Percentiles rank a stretch among this genome's conserved stretches.
These are phyloP conservation scores for Avahi laniger DNA, from an alignment of 2,797 vertebrate genomes.

Conservation along the genomic window DNA sequence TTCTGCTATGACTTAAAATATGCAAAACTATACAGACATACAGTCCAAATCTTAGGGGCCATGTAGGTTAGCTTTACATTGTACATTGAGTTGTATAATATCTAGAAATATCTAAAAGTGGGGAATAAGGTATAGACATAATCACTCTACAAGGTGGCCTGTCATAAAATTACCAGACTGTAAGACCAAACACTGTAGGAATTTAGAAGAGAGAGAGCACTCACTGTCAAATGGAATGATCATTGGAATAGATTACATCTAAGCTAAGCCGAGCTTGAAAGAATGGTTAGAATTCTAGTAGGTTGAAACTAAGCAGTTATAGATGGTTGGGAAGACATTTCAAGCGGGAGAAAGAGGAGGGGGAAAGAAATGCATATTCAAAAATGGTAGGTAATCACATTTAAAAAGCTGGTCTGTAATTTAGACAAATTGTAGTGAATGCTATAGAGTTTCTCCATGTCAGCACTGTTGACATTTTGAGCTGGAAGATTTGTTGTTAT, in stretches of 20 bases:
- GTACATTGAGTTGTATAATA: not conserved
- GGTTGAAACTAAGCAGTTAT: not conserved
- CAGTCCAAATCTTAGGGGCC: not conserved
- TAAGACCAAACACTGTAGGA: not conserved
- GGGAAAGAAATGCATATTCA: not conserved
- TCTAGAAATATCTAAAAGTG: slow-evolving; percentile 1
- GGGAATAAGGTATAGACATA: not conserved
- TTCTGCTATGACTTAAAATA: slow-evolving; percentile 21
- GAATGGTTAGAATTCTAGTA: not conserved
- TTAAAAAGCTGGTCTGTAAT: not conserved
- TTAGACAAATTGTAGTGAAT: not conserved
- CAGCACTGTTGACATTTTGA: not conserved
- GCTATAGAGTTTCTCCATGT: not conserved
- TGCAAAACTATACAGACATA: not conserved
- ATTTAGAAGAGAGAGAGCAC: not conserved
- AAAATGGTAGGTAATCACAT: not conserved
- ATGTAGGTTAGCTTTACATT: not conserved
- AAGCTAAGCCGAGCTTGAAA: not conserved
- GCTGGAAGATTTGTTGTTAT: not conserved
- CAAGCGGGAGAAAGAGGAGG: not conserved
- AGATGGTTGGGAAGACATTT: not conserved
- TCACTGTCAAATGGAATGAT: not conserved
- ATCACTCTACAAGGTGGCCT: not conserved
- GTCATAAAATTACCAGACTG: not conserved
- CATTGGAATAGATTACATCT: not conserved